These are phyloP conservation scores for Suncus etruscus DNA, from an alignment of 2,113 vertebrate genomes.

Conservation along the genomic window DNA sequence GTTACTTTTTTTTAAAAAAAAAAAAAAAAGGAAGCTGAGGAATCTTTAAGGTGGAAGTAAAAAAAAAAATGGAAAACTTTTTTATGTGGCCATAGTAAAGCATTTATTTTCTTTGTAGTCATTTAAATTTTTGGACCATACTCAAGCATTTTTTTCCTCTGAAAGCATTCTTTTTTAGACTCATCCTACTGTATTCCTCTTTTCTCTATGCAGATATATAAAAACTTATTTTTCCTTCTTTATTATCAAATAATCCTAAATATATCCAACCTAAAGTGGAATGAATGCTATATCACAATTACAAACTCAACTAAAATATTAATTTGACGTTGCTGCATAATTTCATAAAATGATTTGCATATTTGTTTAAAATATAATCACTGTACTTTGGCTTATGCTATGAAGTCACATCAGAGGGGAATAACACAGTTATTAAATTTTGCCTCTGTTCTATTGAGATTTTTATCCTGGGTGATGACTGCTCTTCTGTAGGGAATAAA, in stretches of 20 bases:
- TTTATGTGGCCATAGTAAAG: too few relatives aligned
- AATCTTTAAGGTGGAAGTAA: too few relatives aligned
- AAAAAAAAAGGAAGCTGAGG: too few relatives aligned
- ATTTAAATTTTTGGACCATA: too few relatives aligned
- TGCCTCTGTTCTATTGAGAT: neutral
- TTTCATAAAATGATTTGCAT: conserved; percentile 47
- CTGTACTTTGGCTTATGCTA: neutral
- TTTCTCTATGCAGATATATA: too few relatives aligned
- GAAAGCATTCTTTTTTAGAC: too few relatives aligned
- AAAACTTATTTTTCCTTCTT: too few relatives aligned
- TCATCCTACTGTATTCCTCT: too few relatives aligned
- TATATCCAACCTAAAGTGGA: conserved; percentile 65
- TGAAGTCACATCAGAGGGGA: conserved; percentile 16
- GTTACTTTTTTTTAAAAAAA: too few relatives aligned
- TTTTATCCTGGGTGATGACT: neutral
- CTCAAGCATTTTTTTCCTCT: too few relatives aligned
- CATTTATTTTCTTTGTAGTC: too few relatives aligned
- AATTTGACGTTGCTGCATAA: conserved; percentile 29
- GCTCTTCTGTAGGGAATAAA: neutral
- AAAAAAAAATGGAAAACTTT: too few relatives aligned
- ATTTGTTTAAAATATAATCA: conserved; percentile 41
- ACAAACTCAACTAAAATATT: conserved; percentile 20
- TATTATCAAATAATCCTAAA: conserved; percentile 6
- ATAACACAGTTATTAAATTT: neutral
- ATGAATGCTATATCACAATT: conserved; percentile 43